phyloP scores from a whole-genome alignment of 1,140 invertebrate species.

The Euschistus heros region DNA sequence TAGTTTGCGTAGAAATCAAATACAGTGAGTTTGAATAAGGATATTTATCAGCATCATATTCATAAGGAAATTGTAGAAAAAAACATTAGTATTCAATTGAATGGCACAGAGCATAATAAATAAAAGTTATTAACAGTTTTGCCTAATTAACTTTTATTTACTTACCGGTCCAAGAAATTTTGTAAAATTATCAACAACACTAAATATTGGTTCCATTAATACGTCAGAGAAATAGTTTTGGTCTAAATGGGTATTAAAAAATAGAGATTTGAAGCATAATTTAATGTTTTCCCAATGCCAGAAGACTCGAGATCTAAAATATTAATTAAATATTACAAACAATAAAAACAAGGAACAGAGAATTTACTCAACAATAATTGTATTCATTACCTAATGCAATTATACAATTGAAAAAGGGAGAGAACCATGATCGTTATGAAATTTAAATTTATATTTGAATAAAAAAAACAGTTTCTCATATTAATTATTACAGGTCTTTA shows the following conservation, averaged over 20 bases:
- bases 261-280: constrained; percentile 33
- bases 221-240: constrained; percentile 72
- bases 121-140: too few species aligned
- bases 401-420: background rate
- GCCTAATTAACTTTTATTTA: constrained; percentile 10
- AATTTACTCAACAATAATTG: background rate
- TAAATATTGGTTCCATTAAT: constrained; percentile 84
- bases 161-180: constrained; percentile 35
- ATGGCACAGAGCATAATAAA: too few species aligned
- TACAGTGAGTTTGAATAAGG: too few species aligned
- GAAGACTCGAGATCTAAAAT: constrained; percentile 30
- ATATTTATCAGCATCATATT: too few species aligned
- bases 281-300: constrained; percentile 26
- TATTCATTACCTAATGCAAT: background rate
- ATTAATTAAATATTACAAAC: background rate
- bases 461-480: too few species aligned
- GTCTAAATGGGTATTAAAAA: constrained; percentile 64
- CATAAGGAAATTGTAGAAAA: too few species aligned
- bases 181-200: constrained; percentile 88
- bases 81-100: too few species aligned
- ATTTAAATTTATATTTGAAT: too few species aligned
- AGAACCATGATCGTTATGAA: background rate
- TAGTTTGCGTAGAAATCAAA: too few species aligned
- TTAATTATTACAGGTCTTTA: too few species aligned
- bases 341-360: background rate